Conservation (phyloP, 2,797 vertebrate genomes). For the Siniperca obscura region DNA sequence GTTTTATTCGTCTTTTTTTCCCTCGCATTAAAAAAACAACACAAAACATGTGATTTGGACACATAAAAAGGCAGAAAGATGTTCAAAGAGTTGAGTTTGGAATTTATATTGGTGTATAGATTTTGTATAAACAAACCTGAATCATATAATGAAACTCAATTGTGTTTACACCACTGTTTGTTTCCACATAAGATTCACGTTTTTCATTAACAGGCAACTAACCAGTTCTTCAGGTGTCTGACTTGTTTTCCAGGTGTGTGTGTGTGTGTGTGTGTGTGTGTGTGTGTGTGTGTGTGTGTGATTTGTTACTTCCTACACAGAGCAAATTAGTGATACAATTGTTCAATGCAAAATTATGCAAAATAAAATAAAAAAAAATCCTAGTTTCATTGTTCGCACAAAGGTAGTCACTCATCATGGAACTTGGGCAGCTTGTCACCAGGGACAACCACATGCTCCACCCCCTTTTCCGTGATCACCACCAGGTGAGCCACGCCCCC, state of each 20-base stretch:
- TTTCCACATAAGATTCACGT: background rate
- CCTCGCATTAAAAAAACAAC: background rate
- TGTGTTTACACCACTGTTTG: background rate
- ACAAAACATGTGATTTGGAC: background rate
- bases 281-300: background rate
- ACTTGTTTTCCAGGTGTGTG: background rate
- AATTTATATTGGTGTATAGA: background rate
- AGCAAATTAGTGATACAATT: background rate
- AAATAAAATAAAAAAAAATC: background rate
- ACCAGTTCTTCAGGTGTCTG: background rate
- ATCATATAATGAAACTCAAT: no score
- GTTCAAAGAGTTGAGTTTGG: background rate
- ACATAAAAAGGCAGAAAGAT: background rate
- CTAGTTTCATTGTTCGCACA: fast-evolving
- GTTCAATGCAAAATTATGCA: no score
- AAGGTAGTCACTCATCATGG: constrained; percentile 76
- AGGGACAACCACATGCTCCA: constrained; percentile 85
- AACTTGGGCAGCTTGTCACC: constrained; percentile 88
- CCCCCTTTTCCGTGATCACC: constrained; percentile 84
- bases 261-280: background rate
- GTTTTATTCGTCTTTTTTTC: constrained; percentile 5
- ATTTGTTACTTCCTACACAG: background rate
- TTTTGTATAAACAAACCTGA: background rate
- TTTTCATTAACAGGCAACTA: background rate
- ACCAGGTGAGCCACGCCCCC: constrained; percentile 89